Conservation (phyloP, 2,888 invertebrate genomes). For the Bombylius major region DNA sequence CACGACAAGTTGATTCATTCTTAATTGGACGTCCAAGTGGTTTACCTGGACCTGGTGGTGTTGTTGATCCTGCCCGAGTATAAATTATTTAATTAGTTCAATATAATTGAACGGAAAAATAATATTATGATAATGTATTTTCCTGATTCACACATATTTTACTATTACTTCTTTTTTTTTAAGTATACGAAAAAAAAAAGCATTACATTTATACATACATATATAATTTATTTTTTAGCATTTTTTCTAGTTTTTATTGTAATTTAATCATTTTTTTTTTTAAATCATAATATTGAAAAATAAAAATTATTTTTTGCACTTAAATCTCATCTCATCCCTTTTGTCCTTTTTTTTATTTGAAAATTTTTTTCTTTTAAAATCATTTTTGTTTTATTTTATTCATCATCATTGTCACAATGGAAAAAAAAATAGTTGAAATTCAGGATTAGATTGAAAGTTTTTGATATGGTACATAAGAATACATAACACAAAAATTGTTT, state of each 20-base stretch:
- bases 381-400: too few species aligned
- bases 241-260: background rate
- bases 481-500: too few species aligned
- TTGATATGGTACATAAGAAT: too few species aligned
- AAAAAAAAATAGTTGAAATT: too few species aligned
- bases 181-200: background rate
- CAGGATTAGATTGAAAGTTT: too few species aligned
- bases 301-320: background rate
- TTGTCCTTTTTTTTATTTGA: too few species aligned
- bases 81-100: constrained; percentile 1
- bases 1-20: constrained; percentile 79
- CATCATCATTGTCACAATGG: too few species aligned
- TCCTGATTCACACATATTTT: too few species aligned
- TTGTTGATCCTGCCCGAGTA: constrained; percentile 40
- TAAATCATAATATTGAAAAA: background rate
- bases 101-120: too few species aligned
- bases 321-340: too few species aligned
- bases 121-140: too few species aligned
- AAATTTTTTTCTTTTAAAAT: too few species aligned
- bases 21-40: constrained; percentile 60
- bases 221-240: background rate
- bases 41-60: constrained; percentile 87
- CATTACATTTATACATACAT: background rate
- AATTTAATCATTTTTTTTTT: background rate
- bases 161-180: background rate